Evolutionary conservation across 1,140 invertebrate species (phyloP).

Genomic region (Leptestheria dahalacensis): DNA sequence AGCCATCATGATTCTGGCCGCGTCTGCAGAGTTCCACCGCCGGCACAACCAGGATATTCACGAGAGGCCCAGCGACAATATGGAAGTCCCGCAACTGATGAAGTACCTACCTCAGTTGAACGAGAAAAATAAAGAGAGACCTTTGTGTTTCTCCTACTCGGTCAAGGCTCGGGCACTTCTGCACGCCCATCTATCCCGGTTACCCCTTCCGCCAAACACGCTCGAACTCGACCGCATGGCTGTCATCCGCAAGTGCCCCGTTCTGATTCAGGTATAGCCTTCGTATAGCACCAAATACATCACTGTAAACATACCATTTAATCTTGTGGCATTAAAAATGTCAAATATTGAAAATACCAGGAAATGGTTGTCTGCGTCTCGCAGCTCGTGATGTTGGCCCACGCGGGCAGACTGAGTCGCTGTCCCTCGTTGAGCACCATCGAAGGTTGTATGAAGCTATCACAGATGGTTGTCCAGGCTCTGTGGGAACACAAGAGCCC

Average conservation of each 20-base stretch:
- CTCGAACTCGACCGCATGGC: constrained; percentile 56
- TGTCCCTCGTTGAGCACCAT: constrained; percentile 86
- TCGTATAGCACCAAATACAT: neutral
- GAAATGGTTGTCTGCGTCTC: constrained; percentile 94
- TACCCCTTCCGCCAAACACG: constrained; percentile 60
- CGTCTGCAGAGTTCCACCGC: constrained; percentile 90
- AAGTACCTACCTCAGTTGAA: constrained; percentile 74
- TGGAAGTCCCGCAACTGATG: constrained; percentile 87
- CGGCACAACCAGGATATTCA: constrained; percentile 86
- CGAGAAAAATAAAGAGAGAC: constrained; percentile 90
- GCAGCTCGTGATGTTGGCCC: constrained; percentile 80
- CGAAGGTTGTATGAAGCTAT: constrained; percentile 93
- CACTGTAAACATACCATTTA: too few species aligned
- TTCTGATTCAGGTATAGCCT: constrained; percentile 45
- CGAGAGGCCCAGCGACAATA: constrained; percentile 83
- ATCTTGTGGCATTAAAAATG: too few species aligned
- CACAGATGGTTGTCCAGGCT: constrained; percentile 91
- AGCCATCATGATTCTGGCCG: constrained; percentile 88
- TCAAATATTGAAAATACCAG: too few species aligned
- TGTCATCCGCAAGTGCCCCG: constrained; percentile 58
- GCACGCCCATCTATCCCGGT: constrained; percentile 80
- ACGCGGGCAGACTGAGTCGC: constrained; percentile 64
- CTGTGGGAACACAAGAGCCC: constrained; percentile 89
- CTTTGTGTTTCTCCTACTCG: constrained; percentile 85
- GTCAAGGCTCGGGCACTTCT: constrained; percentile 88